Evolutionary conservation across 2,888 invertebrate species (phyloP), one percentile per base, ranked within the genome.

Genomic region (Drosophila prostipennis): DNA sequence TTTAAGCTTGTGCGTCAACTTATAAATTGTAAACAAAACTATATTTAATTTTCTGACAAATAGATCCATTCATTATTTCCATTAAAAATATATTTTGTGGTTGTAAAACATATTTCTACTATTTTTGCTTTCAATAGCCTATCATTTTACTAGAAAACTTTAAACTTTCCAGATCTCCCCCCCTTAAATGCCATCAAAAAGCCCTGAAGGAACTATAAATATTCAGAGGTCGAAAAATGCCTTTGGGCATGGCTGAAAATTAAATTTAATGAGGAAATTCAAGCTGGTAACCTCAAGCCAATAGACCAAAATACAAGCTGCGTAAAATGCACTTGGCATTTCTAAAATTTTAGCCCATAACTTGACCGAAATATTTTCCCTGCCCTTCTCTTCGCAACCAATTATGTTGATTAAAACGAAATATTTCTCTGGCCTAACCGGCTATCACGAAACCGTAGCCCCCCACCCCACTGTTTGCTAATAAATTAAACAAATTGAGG

Each of bases 401-500:
- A 74, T 70, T 74, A 58, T 72, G 58, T 63, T 63, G 56, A 59
- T 72, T 59, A 58, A 61, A 74, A 57, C 29, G 11, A 57, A 37
- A 49, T 59, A 59, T 63, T 52, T 54, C 29, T 7, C 32, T 54
- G 23, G 7, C 54, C 14, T 23, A 16, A 10, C 14, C 7, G 19
- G 48, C 48, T 19, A 34, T 19, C 48, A 34, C 32, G 16, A 4
- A 13, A 19, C 37, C 39, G 13, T 34, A 13, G 7, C 37, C 43
- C 29, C 29, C 14, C 8, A 32, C 46, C 59, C 34, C 34, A 6
- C 29, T 36, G 8, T 53, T 65, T 63, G 61, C 46, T 70, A 59
- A 63, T 69, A 70, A 74, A 60, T 65, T 64, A 56, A 56, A 51
- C 56, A 55, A 74, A 70, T 64, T 64, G 73, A 52, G 55, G 46